phyloP scores from a whole-genome alignment of 2,797 vertebrate species.

The Acipenser ruthenus region DNA sequence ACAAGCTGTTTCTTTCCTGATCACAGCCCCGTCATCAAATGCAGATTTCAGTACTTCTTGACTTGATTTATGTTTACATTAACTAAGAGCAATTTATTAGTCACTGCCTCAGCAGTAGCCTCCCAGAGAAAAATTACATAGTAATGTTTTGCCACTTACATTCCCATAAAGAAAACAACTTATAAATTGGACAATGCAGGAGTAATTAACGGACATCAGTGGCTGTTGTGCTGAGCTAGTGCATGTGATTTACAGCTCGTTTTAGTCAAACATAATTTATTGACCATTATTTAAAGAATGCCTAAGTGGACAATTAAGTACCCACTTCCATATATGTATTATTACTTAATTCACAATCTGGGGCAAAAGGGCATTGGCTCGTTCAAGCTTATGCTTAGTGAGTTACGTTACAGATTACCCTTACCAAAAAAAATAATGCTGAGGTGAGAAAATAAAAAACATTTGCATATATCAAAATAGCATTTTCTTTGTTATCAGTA shows the following conservation, averaged over 20 bases:
- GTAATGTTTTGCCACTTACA: conserved; percentile 35
- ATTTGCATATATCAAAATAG: too few relatives aligned
- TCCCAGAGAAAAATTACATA: conserved; percentile 36
- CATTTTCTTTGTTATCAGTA: too few relatives aligned
- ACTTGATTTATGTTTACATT: conserved; percentile 47
- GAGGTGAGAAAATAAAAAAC: too few relatives aligned
- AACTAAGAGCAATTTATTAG: conserved; percentile 44
- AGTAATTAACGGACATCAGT: conserved; percentile 48
- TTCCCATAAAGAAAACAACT: conserved; percentile 33
- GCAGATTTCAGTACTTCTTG: conserved; percentile 12
- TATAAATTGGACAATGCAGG: conserved; percentile 42
- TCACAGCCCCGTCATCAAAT: conserved; percentile 8
- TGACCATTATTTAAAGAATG: conserved; percentile 31
- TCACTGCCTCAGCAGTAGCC: conserved; percentile 44
- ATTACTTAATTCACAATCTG: background rate
- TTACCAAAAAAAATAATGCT: too few relatives aligned
- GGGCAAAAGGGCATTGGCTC: too few relatives aligned
- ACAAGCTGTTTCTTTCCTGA: background rate
- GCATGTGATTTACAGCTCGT: conserved; percentile 39
- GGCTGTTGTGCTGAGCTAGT: conserved; percentile 28
- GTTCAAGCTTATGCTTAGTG: too few relatives aligned
- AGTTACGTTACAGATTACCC: too few relatives aligned
- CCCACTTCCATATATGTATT: conserved; percentile 14
- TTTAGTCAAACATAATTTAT: conserved; percentile 24
- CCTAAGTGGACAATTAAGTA: conserved; percentile 24